Evolutionary conservation across 2,888 invertebrate species (phyloP), one percentile per base, ranked within the genome.

Genomic region (Leptinotarsa peninsularis): DNA sequence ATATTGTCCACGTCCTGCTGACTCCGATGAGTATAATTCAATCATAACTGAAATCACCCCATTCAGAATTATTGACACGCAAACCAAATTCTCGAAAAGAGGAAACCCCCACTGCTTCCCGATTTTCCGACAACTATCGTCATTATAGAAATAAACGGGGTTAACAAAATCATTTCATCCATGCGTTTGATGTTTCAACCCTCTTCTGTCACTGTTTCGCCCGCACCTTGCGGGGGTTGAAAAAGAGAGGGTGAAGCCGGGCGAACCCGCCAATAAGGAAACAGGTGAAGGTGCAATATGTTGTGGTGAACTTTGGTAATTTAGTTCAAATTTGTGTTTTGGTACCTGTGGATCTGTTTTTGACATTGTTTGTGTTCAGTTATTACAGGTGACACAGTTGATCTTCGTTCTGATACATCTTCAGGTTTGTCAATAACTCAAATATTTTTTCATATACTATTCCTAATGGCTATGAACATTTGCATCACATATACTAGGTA

Each of bases 281-380:
- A 84, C 85, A 86, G 84, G 84, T 85, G 84, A 79, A 84, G 82
- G 85, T 85, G 85, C 85, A 83, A 85, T 86, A 85, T 86, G 85
- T 83, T 81, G 82, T 81, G 81, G 79, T 81, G 76, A 74, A 80
- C 69, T 80, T 80, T 81, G 78, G 80, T 84, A 82, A 80, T 84
- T 85, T 84, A 84, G 83, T 85, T 81, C 79, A 78, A 76, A 79
- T 79, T 81, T 79, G 77, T 69, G 74, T 76, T 80, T 75, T 77
- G 77, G 76, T 83, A 85, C 85, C 81, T 82, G 82, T 82, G 80
- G 81, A 80, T 80, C 77, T 67, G 15, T 75, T 75, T 54, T 66
- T 18, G 58, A 56, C 17, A n/a, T 56, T 27, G 18, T 50, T 49
- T 49, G 70, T 70, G 58, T 17, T 49, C 56, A 21, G 66, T 66